phyloP scores from a whole-genome alignment of 2,113 vertebrate species.

The Pluvialis apricaria region DNA sequence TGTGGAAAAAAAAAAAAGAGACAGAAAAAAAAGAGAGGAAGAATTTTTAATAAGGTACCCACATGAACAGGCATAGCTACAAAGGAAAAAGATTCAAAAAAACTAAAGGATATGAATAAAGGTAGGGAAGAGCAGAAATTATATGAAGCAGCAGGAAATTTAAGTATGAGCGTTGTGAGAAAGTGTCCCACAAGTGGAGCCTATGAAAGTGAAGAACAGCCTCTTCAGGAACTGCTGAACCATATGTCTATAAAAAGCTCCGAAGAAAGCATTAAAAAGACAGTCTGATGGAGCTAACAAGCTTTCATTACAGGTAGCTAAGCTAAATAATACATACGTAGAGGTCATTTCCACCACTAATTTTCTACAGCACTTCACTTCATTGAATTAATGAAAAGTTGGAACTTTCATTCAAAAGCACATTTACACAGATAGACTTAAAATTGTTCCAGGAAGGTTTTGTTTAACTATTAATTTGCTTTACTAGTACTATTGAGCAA shows the following conservation, averaged over 20 bases:
- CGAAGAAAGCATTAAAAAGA: not conserved
- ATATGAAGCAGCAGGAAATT: not conserved
- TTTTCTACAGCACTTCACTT: slow-evolving; percentile 36
- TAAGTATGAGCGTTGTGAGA: not conserved
- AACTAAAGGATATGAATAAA: not conserved
- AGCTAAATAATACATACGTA: slow-evolving; percentile 30
- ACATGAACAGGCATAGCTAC: not conserved
- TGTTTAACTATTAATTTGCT: slow-evolving; percentile 43
- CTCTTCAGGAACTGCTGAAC: not conserved
- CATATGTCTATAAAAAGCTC: not conserved
- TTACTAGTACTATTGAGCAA: slow-evolving; percentile 38
- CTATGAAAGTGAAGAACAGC: not conserved
- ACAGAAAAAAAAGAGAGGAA: not conserved
- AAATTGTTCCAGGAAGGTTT: slow-evolving; percentile 35
- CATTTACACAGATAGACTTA: slow-evolving; percentile 15
- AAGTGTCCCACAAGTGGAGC: not conserved
- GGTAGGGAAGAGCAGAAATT: not conserved
- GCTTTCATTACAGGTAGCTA: not conserved
- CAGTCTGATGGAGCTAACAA: not conserved
- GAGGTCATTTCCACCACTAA: slow-evolving; percentile 42
- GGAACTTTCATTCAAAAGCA: slow-evolving; percentile 43
- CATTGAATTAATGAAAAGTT: slow-evolving; percentile 52
- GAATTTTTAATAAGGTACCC: not conserved
- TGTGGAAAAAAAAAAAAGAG: not conserved
- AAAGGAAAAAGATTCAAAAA: not conserved